A percentile compares a stretch with the other conserved stretches of the same genome.
These are phyloP conservation scores for Cardiocondyla obscurior DNA, from an alignment of 1,140 invertebrate species.

Conservation along the genomic window DNA sequence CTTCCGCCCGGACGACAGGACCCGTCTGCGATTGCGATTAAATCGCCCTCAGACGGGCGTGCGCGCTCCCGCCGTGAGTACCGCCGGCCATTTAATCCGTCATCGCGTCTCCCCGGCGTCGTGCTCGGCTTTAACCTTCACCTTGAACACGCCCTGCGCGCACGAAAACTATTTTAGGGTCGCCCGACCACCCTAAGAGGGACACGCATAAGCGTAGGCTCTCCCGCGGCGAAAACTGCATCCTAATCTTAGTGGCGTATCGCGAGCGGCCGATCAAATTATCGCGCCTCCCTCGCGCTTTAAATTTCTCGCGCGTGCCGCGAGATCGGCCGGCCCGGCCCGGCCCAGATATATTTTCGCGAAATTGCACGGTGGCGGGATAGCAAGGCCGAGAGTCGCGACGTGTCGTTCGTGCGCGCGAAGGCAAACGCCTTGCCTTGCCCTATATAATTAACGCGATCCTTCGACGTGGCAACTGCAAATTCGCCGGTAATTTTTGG, in stretches of 20 bases:
- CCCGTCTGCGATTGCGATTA: conserved; percentile 42
- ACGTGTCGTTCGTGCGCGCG: not conserved
- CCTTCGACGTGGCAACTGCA: conserved; percentile 2
- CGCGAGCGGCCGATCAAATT: conserved; percentile 59
- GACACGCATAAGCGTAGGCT: conserved; percentile 14
- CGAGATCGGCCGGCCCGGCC: too few species aligned
- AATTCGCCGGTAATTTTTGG: conserved; percentile 9
- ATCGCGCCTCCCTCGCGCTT: not conserved
- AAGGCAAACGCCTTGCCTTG: not conserved
- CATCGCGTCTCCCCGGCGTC: conserved; percentile 59
- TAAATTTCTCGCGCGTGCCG: not conserved
- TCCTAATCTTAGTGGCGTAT: conserved; percentile 64
- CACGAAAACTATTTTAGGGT: conserved; percentile 68
- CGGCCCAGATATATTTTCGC: conserved; percentile 39
- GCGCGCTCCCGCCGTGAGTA: conserved; percentile 33
- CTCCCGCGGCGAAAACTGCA: not conserved
- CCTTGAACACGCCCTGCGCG: conserved; percentile 57
- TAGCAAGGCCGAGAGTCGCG: not conserved
- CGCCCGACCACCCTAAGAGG: conserved; percentile 38
- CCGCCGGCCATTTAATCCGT: conserved; percentile 58
- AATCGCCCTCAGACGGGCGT: conserved; percentile 53
- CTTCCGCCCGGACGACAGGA: conserved; percentile 43
- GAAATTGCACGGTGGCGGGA: conserved; percentile 21
- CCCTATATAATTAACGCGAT: conserved; percentile 25
- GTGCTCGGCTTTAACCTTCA: conserved; percentile 67